A percentile compares a stretch with the other conserved stretches of the same genome.
Evolutionary conservation across 2,888 invertebrate genomes (phyloP).

Genomic region (Meiosimyza decipiens): DNA sequence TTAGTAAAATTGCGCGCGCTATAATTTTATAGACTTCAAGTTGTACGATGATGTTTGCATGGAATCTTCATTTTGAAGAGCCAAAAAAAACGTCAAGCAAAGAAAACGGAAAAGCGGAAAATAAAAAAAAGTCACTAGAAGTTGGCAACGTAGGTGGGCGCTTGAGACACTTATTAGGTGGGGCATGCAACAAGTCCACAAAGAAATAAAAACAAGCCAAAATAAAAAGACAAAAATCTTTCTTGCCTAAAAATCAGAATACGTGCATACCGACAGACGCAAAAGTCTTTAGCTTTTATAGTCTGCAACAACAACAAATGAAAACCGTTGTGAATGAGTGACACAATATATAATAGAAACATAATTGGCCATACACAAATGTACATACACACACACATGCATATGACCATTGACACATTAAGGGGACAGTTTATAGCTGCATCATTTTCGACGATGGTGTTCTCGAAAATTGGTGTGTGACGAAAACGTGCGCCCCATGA

Average conservation of each 20-base stretch:
- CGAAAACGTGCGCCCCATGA: constrained; percentile 40
- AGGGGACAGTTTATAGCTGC: neutral
- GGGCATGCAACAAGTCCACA: neutral
- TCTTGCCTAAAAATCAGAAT: no score
- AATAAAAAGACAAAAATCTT: no score
- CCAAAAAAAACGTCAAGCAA: no score
- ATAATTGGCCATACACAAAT: neutral
- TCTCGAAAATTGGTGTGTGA: constrained; percentile 17
- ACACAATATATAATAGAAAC: constrained; percentile 11
- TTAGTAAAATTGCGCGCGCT: constrained; percentile 22
- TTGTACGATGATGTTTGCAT: neutral
- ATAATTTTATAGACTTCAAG: constrained; percentile 23
- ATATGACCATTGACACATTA: neutral
- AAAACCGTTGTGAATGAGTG: constrained; percentile 4
- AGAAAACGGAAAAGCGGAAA: no score
- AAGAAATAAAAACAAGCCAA: no score
- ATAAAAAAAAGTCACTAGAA: no score
- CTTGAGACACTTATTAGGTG: constrained; percentile 20
- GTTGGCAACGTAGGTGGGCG: constrained; percentile 55
- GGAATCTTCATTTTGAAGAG: no score
- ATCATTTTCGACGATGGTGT: neutral
- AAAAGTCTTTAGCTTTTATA: constrained; percentile 38
- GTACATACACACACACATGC: constrained; percentile 9
- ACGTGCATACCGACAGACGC: constrained; percentile 49
- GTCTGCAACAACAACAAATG: constrained; percentile 1